Percentiles rank a stretch among this genome's conserved stretches.
Evolutionary conservation across 2,888 invertebrate genomes (phyloP).

Genomic region (Tridacna crocea): DNA sequence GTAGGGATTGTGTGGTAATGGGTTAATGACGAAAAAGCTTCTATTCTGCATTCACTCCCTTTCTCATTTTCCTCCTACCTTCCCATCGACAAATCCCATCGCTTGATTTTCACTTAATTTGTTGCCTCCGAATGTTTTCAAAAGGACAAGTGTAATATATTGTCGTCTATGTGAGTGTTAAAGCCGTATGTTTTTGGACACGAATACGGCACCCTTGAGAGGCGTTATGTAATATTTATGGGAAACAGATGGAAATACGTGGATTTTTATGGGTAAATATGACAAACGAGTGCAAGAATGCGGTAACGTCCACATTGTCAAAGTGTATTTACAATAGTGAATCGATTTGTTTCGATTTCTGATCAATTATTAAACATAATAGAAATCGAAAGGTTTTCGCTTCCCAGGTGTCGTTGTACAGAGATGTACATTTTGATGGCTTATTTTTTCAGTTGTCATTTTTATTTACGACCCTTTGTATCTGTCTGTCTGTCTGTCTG

Average conservation of each 20-base stretch:
- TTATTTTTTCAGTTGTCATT: no score
- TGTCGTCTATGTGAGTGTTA: not conserved
- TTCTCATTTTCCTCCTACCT: not conserved
- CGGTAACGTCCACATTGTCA: no score
- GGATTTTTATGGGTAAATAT: not conserved
- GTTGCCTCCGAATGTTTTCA: not conserved
- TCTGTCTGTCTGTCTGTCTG: no score
- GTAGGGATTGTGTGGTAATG: no score
- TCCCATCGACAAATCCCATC: not conserved
- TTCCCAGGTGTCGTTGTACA: no score
- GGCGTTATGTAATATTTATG: not conserved
- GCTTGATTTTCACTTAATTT: not conserved
- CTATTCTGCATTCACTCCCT: not conserved
- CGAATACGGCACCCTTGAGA: not conserved
- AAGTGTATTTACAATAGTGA: no score
- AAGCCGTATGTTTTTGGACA: not conserved
- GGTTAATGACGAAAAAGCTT: not conserved
- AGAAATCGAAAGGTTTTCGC: no score
- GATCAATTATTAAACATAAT: no score
- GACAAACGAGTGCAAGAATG: no score
- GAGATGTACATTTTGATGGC: no score
- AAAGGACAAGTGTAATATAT: not conserved
- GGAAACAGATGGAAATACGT: not conserved
- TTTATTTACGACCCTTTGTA: no score
- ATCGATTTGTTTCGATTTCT: no score